Base-by-base conservation (phyloP, 2,113 vertebrate species). In the Baryphthengus martii region DNA sequence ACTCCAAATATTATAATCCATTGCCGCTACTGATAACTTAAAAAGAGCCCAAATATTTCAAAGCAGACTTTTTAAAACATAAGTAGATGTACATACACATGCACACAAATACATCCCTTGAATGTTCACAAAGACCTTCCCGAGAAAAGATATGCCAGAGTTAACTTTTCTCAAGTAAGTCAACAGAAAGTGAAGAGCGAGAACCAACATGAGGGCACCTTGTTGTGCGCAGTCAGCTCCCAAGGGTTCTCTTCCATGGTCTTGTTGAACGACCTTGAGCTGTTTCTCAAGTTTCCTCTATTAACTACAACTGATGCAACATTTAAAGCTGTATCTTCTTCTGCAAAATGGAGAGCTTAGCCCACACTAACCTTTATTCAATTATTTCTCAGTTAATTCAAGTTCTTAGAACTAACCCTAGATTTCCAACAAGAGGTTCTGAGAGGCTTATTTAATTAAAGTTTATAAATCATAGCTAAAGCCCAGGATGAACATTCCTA, bases 401-500 rank as follows among this genome's bases (percentile, higher is more conserved):
- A 68, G 47, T 87, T 90, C 74, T 90, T 73, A 92, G 61, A 84
- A 92, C 61, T 53, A 92, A 63, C 40, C 28, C 35, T 86, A 49
- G 49, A 79, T 76, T 94, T 79, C 80, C 53, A 93, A 75, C 86
- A 85, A 24, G 28, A 40, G 50, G 26, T 94, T 97, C 88, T 6
- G 35, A 94, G 79, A 95, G 44, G 68, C 80, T 95, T 95, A 97
- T 72, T 93, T 94, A 96, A 96, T 95, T 95, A 84, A 79, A 91
- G 83, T 70, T 95, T 87, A 92, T 78, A 96, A 94, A 95, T 89
- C 77, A 67, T 68, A 91, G 88, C 86, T 94, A 94, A 91, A 89
- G 80, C 66, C 53, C 0, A 3, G 29, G 65, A 85, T 72, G 65
- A 96, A 90, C 61, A 53, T 72, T 75, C 56, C 70, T 68, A 68